Percentiles rank a stretch among this genome's conserved stretches.
Evolutionary conservation across 2,797 vertebrate species (phyloP).

Genomic region (Enteromius unitaeniatus): DNA sequence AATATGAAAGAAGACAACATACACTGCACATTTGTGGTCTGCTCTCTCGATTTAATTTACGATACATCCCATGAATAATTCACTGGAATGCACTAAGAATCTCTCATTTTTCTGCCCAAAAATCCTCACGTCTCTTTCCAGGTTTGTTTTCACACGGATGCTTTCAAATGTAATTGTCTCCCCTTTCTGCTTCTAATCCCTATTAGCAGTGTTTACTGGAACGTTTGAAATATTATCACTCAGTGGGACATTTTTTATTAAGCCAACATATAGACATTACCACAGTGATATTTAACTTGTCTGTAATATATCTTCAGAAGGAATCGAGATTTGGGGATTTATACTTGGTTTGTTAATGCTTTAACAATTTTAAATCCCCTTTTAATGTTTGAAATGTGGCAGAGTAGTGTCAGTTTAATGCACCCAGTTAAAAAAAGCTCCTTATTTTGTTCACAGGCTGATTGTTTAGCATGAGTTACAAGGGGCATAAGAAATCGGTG

Average conservation of each 20-base stretch:
- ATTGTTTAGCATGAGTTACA: not conserved
- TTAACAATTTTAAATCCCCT: not conserved
- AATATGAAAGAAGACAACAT: not conserved
- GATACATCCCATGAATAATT: constrained; percentile 4
- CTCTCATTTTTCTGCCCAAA: not conserved
- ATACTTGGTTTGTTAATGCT: not conserved
- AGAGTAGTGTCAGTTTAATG: not conserved
- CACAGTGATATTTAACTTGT: not conserved
- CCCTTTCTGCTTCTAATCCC: not conserved
- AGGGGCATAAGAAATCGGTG: not conserved
- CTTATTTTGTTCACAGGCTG: not conserved
- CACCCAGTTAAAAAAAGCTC: not conserved
- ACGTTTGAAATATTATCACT: not conserved
- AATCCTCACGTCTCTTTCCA: not conserved
- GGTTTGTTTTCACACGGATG: not conserved
- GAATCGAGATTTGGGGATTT: not conserved
- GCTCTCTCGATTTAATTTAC: not conserved
- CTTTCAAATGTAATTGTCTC: not conserved
- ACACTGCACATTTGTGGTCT: not conserved
- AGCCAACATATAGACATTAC: not conserved
- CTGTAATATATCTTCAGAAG: not conserved
- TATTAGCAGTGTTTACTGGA: not conserved
- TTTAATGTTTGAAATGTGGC: not conserved
- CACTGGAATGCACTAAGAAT: constrained; percentile 3
- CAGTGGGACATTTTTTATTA: not conserved